Conservation (phyloP, 2,888 invertebrate genomes). For the Bembecia ichneumoniformis region DNA sequence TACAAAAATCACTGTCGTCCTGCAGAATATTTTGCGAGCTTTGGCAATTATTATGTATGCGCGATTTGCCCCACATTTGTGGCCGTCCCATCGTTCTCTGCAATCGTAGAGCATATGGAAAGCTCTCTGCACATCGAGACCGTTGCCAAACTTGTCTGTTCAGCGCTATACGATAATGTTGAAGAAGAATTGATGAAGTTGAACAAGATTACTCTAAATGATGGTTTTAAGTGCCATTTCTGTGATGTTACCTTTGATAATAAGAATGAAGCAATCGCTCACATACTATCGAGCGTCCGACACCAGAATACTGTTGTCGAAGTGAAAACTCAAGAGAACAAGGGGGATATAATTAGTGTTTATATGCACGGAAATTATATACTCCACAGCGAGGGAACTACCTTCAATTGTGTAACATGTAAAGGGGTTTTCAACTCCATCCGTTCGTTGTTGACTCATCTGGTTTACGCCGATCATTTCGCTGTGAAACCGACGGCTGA, state of each 20-base stretch:
- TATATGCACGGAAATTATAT: constrained; percentile 58
- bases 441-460: constrained; percentile 43
- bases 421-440: constrained; percentile 49
- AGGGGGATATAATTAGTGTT: constrained; percentile 55
- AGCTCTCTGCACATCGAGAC: constrained; percentile 45
- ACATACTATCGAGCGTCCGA: constrained; percentile 37
- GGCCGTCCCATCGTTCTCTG: constrained; percentile 53
- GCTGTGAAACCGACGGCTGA: constrained; percentile 38
- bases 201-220: constrained; percentile 30
- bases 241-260: constrained; percentile 39
- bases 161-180: constrained; percentile 35
- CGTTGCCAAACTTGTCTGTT: constrained; percentile 39
- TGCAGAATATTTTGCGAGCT: constrained; percentile 57
- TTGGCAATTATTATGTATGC: constrained; percentile 60
- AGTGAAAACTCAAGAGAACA: constrained; percentile 27
- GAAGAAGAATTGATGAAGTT: constrained; percentile 30
- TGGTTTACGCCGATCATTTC: constrained; percentile 56
- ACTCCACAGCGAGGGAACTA: constrained; percentile 46
- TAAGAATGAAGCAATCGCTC: constrained; percentile 33
- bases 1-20: constrained; percentile 59
- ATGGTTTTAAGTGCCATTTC: constrained; percentile 32
- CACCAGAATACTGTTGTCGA: constrained; percentile 45
- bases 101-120: constrained; percentile 58
- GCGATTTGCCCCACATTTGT: constrained; percentile 46
- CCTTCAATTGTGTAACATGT: constrained; percentile 44